Base-by-base conservation (phyloP, 2,888 invertebrate species). In the Eilema depressum region DNA sequence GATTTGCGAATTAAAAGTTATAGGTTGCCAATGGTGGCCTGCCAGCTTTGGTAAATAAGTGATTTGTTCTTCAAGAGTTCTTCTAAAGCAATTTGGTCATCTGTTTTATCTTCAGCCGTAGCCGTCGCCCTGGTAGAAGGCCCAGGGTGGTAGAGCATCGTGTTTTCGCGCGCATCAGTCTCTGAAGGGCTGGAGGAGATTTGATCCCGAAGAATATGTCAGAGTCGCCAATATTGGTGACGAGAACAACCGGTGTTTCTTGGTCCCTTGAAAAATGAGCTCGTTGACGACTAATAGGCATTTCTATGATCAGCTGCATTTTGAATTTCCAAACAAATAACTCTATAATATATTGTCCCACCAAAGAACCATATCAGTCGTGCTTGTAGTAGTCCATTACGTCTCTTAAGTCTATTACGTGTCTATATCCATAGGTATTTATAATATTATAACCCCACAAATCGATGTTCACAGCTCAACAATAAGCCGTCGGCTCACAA, bases 401-500 rank as follows among this genome's bases (percentile, higher is more conserved):
- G 17, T 20, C 4, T 53, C 20, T 20, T 47, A 20, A 47, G 0
- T 7, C 20, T 53, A 53, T 20, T 72, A 69, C 65, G 2, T 26
- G 26, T n/a, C n/a, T n/a, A n/a, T n/a, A n/a, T n/a, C 41, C 41
- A 41, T 41, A 17, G 17, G 41, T 14, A 41, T 41, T 41, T 33
- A 68, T 63, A 17, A 47, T 57, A 37, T n/a, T 57, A 37, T n/a
- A 26, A 25, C 37, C 14, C 56, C 20, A 7, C 62, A 70, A 23
- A 57, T 65, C 60, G 56, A 68, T 65, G 66, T 70, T 63, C 62
- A 60, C 57, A 70, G 77, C 63, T 76, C 68, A 74, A 75, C 74
- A 75, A 71, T 75, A 74, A 74, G 75, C 75, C 74, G 66, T 63
- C 33, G 73, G n/a, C 23, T 66, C 30, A 53, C 41, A 59, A 60